Conservation (phyloP, 2,888 invertebrate genomes). For the Cryptocheilus praepositus region DNA sequence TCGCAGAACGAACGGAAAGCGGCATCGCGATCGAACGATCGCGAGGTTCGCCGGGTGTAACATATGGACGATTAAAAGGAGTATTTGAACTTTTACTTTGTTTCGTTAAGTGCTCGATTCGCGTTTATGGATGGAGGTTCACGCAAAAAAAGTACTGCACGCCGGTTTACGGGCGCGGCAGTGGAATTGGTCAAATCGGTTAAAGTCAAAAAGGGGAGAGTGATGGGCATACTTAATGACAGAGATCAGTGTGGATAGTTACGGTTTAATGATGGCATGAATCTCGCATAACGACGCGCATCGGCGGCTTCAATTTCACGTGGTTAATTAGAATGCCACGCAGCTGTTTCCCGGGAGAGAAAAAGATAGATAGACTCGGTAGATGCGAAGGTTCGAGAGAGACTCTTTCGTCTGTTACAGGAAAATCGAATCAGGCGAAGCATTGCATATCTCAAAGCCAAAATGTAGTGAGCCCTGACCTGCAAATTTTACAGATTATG, state of each 20-base stretch:
- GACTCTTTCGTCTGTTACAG: no score
- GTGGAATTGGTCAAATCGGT: background rate
- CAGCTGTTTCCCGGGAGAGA: slow-evolving; percentile 17
- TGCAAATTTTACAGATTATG: no score
- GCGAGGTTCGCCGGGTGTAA: no score
- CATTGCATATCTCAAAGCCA: no score
- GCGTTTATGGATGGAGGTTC: background rate
- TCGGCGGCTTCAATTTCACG: slow-evolving; percentile 31
- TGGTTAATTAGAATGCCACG: slow-evolving; percentile 37
- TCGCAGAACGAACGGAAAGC: no score
- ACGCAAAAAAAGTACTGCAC: background rate
- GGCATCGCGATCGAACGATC: no score
- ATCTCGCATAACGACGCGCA: slow-evolving; percentile 20
- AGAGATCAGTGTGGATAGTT: slow-evolving; percentile 27
- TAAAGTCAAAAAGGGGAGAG: slow-evolving; percentile 24
- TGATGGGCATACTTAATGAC: slow-evolving; percentile 27
- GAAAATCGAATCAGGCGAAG: no score
- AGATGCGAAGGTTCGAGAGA: background rate
- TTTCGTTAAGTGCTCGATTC: no score
- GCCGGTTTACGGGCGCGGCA: background rate
- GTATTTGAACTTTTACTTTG: no score
- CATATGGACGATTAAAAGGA: no score
- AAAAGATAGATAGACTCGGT: background rate
- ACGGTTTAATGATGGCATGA: slow-evolving; percentile 25
- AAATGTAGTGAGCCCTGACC: no score